These are phyloP conservation scores for Aplochiton taeniatus DNA, from an alignment of 2,797 vertebrate species.

Conservation along the genomic window DNA sequence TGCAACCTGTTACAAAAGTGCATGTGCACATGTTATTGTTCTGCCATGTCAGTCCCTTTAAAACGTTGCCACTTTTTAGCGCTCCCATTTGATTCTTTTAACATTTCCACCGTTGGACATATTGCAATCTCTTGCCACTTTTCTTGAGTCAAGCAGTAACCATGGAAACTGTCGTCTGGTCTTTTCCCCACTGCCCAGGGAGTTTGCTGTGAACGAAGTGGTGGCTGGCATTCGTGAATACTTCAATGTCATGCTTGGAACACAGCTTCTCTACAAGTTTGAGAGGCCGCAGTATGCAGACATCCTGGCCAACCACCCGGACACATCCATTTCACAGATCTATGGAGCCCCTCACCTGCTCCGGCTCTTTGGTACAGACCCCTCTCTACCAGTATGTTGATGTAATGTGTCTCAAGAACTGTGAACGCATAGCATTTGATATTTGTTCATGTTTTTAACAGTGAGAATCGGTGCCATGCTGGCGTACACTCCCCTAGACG, in stretches of 20 bases:
- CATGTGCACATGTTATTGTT: too few relatives aligned
- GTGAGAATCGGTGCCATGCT: constrained; percentile 97
- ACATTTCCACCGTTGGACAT: too few relatives aligned
- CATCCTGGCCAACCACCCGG: constrained; percentile 88
- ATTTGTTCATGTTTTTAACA: constrained; percentile 54
- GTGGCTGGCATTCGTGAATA: constrained; percentile 95
- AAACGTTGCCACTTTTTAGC: too few relatives aligned
- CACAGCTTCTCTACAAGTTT: constrained; percentile 96
- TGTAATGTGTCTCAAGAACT: too few relatives aligned
- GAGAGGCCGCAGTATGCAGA: constrained; percentile 95
- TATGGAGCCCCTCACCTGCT: constrained; percentile 93
- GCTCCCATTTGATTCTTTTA: too few relatives aligned
- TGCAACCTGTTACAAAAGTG: background rate
- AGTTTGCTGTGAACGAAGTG: constrained; percentile 93
- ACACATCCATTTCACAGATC: constrained; percentile 92
- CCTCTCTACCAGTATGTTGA: too few relatives aligned
- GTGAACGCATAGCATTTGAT: too few relatives aligned
- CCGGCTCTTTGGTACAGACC: constrained; percentile 82
- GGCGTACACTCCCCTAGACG: constrained; percentile 95
- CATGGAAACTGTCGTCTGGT: too few relatives aligned
- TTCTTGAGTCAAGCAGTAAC: too few relatives aligned
- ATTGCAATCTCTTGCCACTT: too few relatives aligned
- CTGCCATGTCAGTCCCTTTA: too few relatives aligned
- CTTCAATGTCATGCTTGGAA: constrained; percentile 97
- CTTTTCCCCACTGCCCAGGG: constrained; percentile 65